Evolutionary conservation across 2,113 vertebrate genomes (phyloP).

Genomic region (Larimichthys crocea): DNA sequence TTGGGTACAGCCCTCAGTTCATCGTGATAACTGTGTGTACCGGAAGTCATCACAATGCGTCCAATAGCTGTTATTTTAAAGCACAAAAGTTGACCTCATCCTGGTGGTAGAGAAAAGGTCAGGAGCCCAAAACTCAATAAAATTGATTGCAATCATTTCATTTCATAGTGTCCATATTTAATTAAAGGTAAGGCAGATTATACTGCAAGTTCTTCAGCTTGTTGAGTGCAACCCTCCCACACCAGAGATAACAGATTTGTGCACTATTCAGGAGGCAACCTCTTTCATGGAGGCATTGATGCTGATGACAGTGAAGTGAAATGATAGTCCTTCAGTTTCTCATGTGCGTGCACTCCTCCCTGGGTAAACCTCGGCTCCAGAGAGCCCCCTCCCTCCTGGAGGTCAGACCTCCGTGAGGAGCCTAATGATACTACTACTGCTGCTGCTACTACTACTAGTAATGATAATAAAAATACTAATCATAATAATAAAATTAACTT

Average conservation of each 20-base stretch:
- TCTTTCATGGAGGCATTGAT: slow-evolving; percentile 11
- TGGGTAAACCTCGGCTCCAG: too few species aligned
- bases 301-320: slow-evolving; percentile 36
- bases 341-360: too few species aligned
- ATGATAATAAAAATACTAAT: too few species aligned
- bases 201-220: neutral
- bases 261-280: neutral
- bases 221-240: too few species aligned
- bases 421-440: too few species aligned
- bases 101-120: neutral
- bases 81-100: too few species aligned
- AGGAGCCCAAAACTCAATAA: neutral
- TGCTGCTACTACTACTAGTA: too few species aligned
- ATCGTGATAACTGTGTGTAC: too few species aligned
- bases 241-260: neutral
- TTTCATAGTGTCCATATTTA: neutral
- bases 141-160: neutral
- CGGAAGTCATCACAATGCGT: neutral
- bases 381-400: too few species aligned
- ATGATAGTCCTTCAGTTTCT: slow-evolving; percentile 51
- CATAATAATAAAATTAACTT: too few species aligned
- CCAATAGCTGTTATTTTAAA: neutral
- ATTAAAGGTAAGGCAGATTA: neutral
- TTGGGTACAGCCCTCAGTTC: too few species aligned
- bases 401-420: too few species aligned